A percentile compares a stretch with the other conserved stretches of the same genome.
Evolutionary conservation across 2,888 invertebrate species (phyloP).

Genomic region (Eupithecia vulgata): DNA sequence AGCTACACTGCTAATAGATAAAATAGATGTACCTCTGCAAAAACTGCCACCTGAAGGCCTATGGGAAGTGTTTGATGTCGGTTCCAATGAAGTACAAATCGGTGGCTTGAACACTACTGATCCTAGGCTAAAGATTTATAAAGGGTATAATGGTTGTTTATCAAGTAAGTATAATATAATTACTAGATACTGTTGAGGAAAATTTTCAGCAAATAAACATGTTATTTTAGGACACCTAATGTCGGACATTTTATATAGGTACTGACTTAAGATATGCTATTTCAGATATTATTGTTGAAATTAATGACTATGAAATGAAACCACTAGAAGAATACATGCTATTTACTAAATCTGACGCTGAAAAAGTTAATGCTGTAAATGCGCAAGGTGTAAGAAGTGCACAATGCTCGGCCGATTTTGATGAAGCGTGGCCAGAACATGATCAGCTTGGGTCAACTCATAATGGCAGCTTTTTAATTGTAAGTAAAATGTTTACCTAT

Average conservation of each 20-base stretch:
- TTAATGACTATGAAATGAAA: conserved; percentile 92
- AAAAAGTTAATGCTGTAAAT: conserved; percentile 94
- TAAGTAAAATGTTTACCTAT: conserved; percentile 47
- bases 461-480: conserved; percentile 78
- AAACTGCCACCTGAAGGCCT: conserved; percentile 87
- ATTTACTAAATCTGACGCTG: conserved; percentile 92
- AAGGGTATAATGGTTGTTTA: conserved; percentile 94
- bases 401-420: conserved; percentile 92
- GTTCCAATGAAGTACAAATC: conserved; percentile 92
- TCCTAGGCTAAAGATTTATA: conserved; percentile 91
- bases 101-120: conserved; percentile 94
- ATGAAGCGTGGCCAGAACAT: conserved; percentile 77
- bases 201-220: background rate
- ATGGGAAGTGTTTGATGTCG: conserved; percentile 86
- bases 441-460: conserved; percentile 71
- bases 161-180: conserved; percentile 88
- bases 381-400: conserved; percentile 93
- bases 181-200: background rate
- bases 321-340: conserved; percentile 96
- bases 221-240: background rate
- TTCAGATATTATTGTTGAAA: conserved; percentile 92
- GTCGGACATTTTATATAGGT: background rate
- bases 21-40: conserved; percentile 88
- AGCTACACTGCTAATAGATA: conserved; percentile 89
- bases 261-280: background rate